Percentiles rank a stretch among this genome's conserved stretches.
Conservation (phyloP, 2,888 invertebrate genomes). For the Rhopalosiphum nymphaeae region DNA sequence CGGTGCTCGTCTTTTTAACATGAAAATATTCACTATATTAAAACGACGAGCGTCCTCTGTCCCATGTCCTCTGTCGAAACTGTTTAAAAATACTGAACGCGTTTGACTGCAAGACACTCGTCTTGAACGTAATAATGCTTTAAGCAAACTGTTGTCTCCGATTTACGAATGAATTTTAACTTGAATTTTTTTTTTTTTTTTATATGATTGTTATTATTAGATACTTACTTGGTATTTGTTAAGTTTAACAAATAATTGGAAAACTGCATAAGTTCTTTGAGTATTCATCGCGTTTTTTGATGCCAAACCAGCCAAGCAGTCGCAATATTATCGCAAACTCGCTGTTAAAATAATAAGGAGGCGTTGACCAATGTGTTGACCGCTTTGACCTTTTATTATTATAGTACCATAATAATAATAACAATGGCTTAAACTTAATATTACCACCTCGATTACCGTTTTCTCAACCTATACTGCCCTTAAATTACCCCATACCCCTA, state of each 20-base stretch:
- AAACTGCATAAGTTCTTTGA: neutral
- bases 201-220: neutral
- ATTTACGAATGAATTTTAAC: neutral
- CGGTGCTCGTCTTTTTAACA: too few species aligned
- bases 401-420: neutral
- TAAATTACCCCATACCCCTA: too few species aligned
- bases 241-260: neutral
- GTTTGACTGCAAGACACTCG: too few species aligned
- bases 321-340: neutral
- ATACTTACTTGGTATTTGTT: neutral
- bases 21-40: too few species aligned
- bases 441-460: neutral
- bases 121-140: too few species aligned
- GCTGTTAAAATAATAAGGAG: neutral
- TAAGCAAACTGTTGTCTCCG: too few species aligned
- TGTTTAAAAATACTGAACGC: too few species aligned
- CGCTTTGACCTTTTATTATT: neutral
- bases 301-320: neutral
- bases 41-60: too few species aligned
- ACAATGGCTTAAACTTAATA: neutral
- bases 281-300: neutral
- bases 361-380: too few species aligned
- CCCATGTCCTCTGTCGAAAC: too few species aligned
- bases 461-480: too few species aligned
- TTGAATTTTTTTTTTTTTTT: neutral